These are phyloP conservation scores for Coranthus polyacanthus DNA, from an alignment of 2,797 vertebrate genomes.

Conservation along the genomic window DNA sequence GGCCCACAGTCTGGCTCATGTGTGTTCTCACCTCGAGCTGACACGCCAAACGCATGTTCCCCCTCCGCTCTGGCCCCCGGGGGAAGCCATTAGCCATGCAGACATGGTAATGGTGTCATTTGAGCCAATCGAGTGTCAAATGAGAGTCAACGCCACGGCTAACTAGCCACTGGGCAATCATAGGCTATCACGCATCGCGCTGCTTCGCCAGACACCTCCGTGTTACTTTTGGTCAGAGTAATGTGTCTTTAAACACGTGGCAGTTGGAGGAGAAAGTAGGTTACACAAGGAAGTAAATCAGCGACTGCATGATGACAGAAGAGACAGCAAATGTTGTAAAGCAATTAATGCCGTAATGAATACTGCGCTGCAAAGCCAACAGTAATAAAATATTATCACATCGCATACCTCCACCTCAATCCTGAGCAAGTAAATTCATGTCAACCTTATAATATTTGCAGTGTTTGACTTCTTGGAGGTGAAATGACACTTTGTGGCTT, in stretches of 20 bases:
- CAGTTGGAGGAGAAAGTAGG: slow-evolving; percentile 35
- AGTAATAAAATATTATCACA: slow-evolving; percentile 56
- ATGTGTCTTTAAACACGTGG: slow-evolving; percentile 48
- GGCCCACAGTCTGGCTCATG: slow-evolving; percentile 82
- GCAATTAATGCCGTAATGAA: slow-evolving; percentile 69
- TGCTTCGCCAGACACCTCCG: slow-evolving; percentile 47
- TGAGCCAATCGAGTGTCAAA: slow-evolving; percentile 84
- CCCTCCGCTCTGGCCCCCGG: slow-evolving; percentile 62
- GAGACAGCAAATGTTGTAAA: slow-evolving; percentile 64
- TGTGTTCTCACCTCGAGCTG: slow-evolving; percentile 87
- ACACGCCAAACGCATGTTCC: slow-evolving; percentile 82
- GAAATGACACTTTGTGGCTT: slow-evolving; percentile 11
- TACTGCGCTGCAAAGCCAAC: slow-evolving; percentile 34
- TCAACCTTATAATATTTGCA: slow-evolving; percentile 25
- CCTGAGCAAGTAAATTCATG: slow-evolving; percentile 22
- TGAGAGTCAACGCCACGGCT: slow-evolving; percentile 76
- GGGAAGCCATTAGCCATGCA: slow-evolving; percentile 85
- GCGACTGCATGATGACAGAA: slow-evolving; percentile 56
- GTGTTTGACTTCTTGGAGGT: slow-evolving; percentile 4
- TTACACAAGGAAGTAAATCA: slow-evolving; percentile 64
- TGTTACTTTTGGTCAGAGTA: slow-evolving; percentile 47
- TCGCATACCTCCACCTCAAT: slow-evolving; percentile 28
- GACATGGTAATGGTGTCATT: slow-evolving; percentile 86
- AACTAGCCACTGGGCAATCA: slow-evolving; percentile 77
- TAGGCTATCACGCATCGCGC: slow-evolving; percentile 44